Evolutionary conservation across 2,113 vertebrate genomes (phyloP), one percentile per base, ranked within the genome.

Genomic region (Pomatostomus ruficeps): DNA sequence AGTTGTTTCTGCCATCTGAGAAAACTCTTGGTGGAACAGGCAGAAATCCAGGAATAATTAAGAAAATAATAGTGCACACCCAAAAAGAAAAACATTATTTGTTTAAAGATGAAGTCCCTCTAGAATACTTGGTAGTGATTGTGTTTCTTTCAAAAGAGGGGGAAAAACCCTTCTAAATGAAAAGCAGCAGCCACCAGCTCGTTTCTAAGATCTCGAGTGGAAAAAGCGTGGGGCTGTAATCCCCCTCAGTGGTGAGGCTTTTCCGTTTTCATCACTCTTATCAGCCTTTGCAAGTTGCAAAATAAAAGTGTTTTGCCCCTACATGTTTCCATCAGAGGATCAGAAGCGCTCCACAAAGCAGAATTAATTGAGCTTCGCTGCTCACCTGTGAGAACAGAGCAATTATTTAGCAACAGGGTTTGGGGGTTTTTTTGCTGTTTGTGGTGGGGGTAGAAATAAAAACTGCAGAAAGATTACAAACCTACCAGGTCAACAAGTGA

Each of bases 21-120:
- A 96, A 88, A 96, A 83, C 92, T 94, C 97, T 95, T 80, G 88
- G 93, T 96, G 96, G 92, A 97, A 90, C 89, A 95, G 97, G 95
- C 95, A 95, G 82, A 95, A 97, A 95, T 95, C 95, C 97, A 98
- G 95, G 88, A 96, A 95, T 97, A 97, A 97, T 98, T 97, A 97
- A 97, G 96, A 95, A 95, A 97, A 95, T 97, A 97, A 97, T 79
- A 97, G 91, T 63, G 93, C 84, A 96, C 95, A 95, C 94, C 93
- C 94, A 97, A 92, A 48, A 96, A 97, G 92, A 88, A 97, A 97
- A 97, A 97, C 95, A 96, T 52, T 73, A 85, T 46, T 65, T 96
- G 87, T 97, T 97, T 96, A 95, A 96, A 97, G 93, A 97, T 71
- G 72, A 96, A 96, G 96, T 97, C 96, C 68, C 87, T 94, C 78